Conservation (phyloP, 2,797 vertebrate genomes). For the Orientallactaga sibirica region DNA sequence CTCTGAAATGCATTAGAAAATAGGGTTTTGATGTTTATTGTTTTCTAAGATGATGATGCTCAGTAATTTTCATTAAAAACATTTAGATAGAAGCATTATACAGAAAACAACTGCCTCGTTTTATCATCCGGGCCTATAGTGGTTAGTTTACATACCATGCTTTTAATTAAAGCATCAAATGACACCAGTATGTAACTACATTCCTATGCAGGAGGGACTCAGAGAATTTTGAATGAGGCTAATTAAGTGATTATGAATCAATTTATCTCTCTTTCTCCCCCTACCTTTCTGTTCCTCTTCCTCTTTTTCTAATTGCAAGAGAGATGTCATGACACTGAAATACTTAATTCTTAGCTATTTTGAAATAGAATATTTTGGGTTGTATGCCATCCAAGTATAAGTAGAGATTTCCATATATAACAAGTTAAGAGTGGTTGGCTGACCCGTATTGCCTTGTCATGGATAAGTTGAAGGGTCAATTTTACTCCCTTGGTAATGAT, state of each 20-base stretch:
- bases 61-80: constrained; percentile 70
- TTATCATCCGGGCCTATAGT: neutral
- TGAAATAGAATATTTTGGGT: neutral
- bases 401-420: neutral
- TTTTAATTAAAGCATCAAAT: constrained; percentile 8
- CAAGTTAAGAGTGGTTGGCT: neutral
- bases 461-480: neutral
- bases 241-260: neutral
- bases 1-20: constrained; percentile 44
- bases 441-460: neutral
- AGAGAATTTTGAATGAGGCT: neutral
- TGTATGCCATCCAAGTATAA: neutral
- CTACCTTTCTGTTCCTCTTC: neutral
- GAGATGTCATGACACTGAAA: neutral
- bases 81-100: constrained; percentile 54
- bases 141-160: neutral
- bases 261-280: neutral
- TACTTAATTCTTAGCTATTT: neutral
- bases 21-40: constrained; percentile 61
- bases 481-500: neutral
- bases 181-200: neutral
- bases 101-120: constrained; percentile 32
- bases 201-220: neutral
- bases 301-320: neutral
- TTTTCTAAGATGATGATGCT: constrained; percentile 22